Conservation (phyloP, 2,797 vertebrate genomes). For the Xenops minutus region DNA sequence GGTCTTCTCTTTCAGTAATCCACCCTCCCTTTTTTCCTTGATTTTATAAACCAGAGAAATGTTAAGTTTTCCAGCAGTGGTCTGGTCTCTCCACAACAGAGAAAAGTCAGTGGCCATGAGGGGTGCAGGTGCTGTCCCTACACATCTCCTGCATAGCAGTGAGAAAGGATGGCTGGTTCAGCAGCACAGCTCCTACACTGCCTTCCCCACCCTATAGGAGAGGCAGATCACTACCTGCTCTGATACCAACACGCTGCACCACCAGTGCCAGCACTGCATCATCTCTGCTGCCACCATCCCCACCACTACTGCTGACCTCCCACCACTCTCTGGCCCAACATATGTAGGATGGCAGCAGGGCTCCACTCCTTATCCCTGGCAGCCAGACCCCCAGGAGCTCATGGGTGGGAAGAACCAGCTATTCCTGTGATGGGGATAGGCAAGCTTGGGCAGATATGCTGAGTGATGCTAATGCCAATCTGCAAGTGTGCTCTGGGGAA, state of each 20-base stretch:
- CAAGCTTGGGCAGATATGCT: not conserved
- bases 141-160: accelerated
- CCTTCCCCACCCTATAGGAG: not conserved
- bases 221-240: accelerated
- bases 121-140: not conserved
- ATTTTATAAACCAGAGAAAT: not conserved
- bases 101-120: not conserved
- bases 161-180: not conserved
- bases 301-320: not conserved
- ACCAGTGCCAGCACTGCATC: not conserved
- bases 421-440: not conserved
- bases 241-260: not conserved
- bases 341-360: not conserved
- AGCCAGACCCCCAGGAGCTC: not conserved
- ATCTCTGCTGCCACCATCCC: not conserved
- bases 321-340: not conserved
- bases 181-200: not conserved
- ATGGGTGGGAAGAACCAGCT: not conserved
- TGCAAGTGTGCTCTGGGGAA: not conserved
- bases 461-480: not conserved
- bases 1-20: not conserved
- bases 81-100: not conserved
- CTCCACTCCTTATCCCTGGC: not conserved
- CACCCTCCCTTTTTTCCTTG: not conserved
- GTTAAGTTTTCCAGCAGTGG: not conserved